Conservation (phyloP, 1,140 invertebrate species). For the Parasteatoda tepidariorum region DNA sequence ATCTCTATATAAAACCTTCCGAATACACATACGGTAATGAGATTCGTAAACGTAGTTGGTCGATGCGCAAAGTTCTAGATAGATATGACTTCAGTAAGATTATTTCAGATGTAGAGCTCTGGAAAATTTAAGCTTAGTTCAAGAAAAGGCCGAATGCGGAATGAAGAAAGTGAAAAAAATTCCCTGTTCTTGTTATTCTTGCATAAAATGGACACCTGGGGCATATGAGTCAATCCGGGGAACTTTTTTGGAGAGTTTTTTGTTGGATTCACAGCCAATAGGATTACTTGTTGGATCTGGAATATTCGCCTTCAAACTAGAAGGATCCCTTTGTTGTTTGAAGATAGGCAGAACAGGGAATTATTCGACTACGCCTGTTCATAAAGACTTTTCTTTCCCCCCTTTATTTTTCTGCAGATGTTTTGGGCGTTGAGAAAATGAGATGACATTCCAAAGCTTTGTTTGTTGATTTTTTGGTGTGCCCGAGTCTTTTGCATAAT, state of each 20-base stretch:
- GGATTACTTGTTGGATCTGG: slow-evolving; percentile 38
- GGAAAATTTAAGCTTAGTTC: slow-evolving; percentile 51
- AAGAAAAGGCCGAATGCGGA: slow-evolving; percentile 32
- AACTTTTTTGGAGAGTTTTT: slow-evolving; percentile 34
- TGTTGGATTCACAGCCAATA: slow-evolving; percentile 29
- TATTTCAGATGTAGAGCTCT: slow-evolving; percentile 32
- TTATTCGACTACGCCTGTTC: slow-evolving; percentile 1
- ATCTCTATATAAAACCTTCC: slow-evolving; percentile 38
- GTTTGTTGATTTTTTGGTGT: neutral
- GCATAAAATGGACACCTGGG: slow-evolving; percentile 59
- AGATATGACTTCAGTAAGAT: slow-evolving; percentile 59
- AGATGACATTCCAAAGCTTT: slow-evolving; percentile 20
- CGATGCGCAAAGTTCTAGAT: neutral
- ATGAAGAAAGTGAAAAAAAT: slow-evolving; percentile 53
- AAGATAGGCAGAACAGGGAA: slow-evolving; percentile 10
- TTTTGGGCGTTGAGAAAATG: slow-evolving; percentile 46
- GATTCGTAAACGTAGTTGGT: slow-evolving; percentile 32
- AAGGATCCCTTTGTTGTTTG: slow-evolving; percentile 44
- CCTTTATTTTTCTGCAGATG: slow-evolving; percentile 40
- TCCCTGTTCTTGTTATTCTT: slow-evolving; percentile 57
- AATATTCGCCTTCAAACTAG: neutral
- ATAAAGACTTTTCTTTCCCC: slow-evolving; percentile 15
- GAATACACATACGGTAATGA: slow-evolving; percentile 44
- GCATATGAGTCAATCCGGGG: slow-evolving; percentile 53
- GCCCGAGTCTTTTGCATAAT: slow-evolving; percentile 41